A percentile compares a stretch with the other conserved stretches of the same genome.
These are phyloP conservation scores for Otolemur garnettii DNA, from an alignment of 2,113 vertebrate species.

Conservation along the genomic window DNA sequence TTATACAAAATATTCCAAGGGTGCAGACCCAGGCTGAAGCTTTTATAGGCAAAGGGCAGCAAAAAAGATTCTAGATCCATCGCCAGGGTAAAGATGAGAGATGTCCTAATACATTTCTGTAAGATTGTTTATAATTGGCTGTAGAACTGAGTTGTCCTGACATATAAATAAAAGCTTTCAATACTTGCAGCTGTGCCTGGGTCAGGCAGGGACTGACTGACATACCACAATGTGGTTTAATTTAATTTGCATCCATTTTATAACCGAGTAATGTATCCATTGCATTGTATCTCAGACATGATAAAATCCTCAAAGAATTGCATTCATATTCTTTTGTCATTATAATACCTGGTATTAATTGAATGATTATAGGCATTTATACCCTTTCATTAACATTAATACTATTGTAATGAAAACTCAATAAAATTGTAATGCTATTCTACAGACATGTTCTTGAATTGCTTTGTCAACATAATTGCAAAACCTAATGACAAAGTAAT, in stretches of 20 bases:
- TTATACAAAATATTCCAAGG: background rate
- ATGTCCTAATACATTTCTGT: slow-evolving; percentile 8
- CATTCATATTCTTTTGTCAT: slow-evolving; percentile 55
- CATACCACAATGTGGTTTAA: background rate
- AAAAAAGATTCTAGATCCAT: background rate
- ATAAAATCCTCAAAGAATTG: slow-evolving; percentile 50
- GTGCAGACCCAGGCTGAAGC: background rate
- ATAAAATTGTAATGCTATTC: slow-evolving; percentile 45
- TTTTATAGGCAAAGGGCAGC: background rate
- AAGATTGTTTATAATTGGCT: slow-evolving; percentile 55
- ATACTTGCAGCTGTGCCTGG: background rate
- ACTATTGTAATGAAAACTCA: slow-evolving; percentile 54
- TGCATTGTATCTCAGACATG: slow-evolving; percentile 15
- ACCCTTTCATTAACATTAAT: slow-evolving; percentile 65
- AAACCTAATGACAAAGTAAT: slow-evolving; percentile 64
- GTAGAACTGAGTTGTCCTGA: slow-evolving; percentile 25
- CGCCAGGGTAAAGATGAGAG: background rate
- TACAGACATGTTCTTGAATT: slow-evolving; percentile 56
- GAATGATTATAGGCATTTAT: slow-evolving; percentile 43
- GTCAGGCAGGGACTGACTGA: background rate
- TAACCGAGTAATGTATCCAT: slow-evolving; percentile 4
- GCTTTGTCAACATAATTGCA: slow-evolving; percentile 58
- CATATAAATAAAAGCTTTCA: background rate
- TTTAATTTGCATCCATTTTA: slow-evolving; percentile 47
- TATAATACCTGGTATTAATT: slow-evolving; percentile 51